These are phyloP conservation scores for Drosophila tsacasi DNA, from an alignment of 1,140 invertebrate species.

Conservation along the genomic window DNA sequence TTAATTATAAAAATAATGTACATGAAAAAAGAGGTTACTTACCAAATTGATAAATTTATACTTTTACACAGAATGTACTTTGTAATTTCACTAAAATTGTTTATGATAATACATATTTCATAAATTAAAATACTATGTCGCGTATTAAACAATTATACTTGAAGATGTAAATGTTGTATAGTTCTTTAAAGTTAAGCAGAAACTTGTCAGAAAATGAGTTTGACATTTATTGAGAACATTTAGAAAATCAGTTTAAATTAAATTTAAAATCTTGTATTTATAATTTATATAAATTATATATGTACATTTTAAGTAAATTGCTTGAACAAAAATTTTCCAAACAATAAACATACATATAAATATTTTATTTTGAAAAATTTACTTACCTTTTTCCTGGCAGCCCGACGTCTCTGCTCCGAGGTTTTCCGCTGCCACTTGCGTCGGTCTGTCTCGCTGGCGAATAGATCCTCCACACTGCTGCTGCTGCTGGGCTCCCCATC, in stretches of 20 bases:
- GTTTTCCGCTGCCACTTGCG: slow-evolving; percentile 46
- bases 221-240: background rate
- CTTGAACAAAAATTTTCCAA: too few relatives aligned
- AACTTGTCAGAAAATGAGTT: background rate
- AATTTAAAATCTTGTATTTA: background rate
- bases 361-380: background rate
- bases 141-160: too few relatives aligned
- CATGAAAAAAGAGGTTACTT: background rate
- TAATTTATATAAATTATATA: too few relatives aligned
- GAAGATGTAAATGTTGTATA: too few relatives aligned
- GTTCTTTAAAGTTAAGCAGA: background rate
- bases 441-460: slow-evolving; percentile 48
- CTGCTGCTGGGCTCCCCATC: slow-evolving; percentile 45
- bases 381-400: slow-evolving; percentile 57
- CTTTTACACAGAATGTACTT: background rate
- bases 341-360: too few relatives aligned
- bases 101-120: background rate
- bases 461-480: slow-evolving; percentile 70
- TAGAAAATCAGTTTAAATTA: background rate
- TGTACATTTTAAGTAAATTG: too few relatives aligned
- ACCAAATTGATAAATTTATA: background rate
- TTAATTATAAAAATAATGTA: background rate
- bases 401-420: slow-evolving; percentile 24
- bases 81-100: background rate
- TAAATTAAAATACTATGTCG: background rate